These are phyloP conservation scores for Gallinago solitaria DNA, from an alignment of 2,797 vertebrate genomes.

Conservation along the genomic window DNA sequence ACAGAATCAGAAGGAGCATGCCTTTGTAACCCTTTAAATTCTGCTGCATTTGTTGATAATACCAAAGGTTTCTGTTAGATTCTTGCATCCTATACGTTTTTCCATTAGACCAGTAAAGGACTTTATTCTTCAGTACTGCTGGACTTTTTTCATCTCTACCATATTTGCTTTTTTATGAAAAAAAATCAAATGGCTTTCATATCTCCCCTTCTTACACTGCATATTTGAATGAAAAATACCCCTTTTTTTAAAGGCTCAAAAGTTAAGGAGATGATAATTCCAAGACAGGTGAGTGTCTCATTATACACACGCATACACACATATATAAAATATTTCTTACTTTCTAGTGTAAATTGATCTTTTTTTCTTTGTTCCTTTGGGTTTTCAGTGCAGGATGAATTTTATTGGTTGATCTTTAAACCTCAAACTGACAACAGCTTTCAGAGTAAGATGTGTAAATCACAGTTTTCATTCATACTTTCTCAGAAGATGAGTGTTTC, in stretches of 20 bases:
- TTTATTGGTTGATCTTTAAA: background rate
- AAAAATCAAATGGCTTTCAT: background rate
- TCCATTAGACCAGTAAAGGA: background rate
- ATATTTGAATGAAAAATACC: background rate
- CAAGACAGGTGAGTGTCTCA: background rate
- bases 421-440: background rate
- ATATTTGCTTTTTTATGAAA: background rate
- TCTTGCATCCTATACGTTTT: background rate
- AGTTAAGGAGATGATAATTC: background rate
- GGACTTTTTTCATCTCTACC: background rate
- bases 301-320: rapidly evolving
- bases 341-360: background rate
- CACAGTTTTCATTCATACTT: background rate
- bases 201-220: background rate
- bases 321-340: background rate
- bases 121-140: background rate
- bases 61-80: background rate
- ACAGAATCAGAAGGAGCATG: background rate
- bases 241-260: background rate
- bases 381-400: background rate
- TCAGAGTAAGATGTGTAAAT: background rate
- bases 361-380: background rate
- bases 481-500: background rate
- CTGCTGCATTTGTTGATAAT: background rate
- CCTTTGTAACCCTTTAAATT: background rate